Evolutionary conservation across 1,140 invertebrate species (phyloP).

Genomic region (Proales similis): DNA sequence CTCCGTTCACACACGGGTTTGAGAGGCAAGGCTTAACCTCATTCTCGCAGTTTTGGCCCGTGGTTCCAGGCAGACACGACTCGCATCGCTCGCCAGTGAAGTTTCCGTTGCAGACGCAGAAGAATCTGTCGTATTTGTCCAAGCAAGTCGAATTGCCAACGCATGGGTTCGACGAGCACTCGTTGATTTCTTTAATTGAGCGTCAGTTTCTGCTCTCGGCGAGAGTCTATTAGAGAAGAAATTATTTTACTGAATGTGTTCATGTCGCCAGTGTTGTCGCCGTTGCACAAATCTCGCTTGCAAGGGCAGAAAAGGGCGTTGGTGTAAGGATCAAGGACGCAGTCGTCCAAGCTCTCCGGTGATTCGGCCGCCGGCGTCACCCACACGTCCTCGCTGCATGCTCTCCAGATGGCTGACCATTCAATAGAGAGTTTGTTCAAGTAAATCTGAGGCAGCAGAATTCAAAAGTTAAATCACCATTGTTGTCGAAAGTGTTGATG

Average conservation of each 20-base stretch:
- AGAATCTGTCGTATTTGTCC: conserved; percentile 11
- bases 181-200: conserved; percentile 46
- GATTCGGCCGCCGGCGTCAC: background rate
- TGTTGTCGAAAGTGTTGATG: conserved; percentile 8
- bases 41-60: conserved; percentile 3
- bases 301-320: conserved; percentile 22
- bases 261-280: conserved; percentile 17
- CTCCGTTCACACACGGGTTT: conserved; percentile 46
- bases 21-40: conserved; percentile 39
- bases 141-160: conserved; percentile 73
- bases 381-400: conserved; percentile 12
- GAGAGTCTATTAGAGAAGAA: background rate
- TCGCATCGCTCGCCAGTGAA: conserved; percentile 30
- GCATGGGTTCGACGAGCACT: conserved; percentile 90
- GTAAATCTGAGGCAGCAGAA: background rate
- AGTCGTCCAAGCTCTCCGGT: background rate
- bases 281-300: conserved; percentile 1
- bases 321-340: conserved; percentile 26
- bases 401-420: conserved; percentile 21
- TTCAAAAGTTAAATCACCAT: conserved; percentile 2
- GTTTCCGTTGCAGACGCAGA: conserved; percentile 9
- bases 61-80: conserved; percentile 15
- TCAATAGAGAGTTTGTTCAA: conserved; percentile 3
- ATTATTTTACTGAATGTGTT: background rate
- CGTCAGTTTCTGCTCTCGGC: no score